Evolutionary conservation across 2,888 invertebrate species (phyloP), one percentile per base, ranked within the genome.

Genomic region (Apodemia duryi): DNA sequence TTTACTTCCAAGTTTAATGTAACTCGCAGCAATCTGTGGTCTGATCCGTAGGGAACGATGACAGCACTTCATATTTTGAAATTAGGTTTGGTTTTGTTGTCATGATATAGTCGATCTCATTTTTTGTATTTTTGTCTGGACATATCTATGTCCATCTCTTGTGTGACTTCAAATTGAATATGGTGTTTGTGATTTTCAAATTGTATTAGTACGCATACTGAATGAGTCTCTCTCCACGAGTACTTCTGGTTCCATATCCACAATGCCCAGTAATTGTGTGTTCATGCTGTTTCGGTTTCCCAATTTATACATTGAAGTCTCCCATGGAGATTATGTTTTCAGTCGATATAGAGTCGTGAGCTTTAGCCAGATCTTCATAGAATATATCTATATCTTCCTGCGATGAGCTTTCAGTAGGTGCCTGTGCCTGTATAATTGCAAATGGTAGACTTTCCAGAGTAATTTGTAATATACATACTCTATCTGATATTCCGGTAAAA

Each of bases 381-480:
- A 38, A 38, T 1, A 1, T 38, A 38, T 38, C 9, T 9, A 38
- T 38, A 1, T 38, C 38, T 38, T 38, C 38, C 38, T 38, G 38
- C 7, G 7, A 7, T 38, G 38, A 38, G 7, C 0, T 7, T 7
- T 38, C 38, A 38, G 38, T 38, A 7, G 38, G 38, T 2, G 72
- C 66, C 49, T 72, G 62, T 1, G 66, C 70, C 51, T 72, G 72
- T 6, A 73, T 72, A 32, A 70, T 61, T 51, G 69, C 68, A 63
- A 71, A 65, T 13, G 2, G 29, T 62, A 65, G 3, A 11, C 68
- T 71, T 67, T 68, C 69, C 51, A 73, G 9, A 13, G 11, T 6
- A 29, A 32, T 57, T 32, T 57, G 65, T 29, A 70, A 61, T 43
- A 68, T 28, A 62, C 67, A 70, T 10, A 70, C 70, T 70, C 69